Base-by-base conservation (phyloP, 2,113 vertebrate genomes). In the Ictidomys tridecemlineatus region DNA sequence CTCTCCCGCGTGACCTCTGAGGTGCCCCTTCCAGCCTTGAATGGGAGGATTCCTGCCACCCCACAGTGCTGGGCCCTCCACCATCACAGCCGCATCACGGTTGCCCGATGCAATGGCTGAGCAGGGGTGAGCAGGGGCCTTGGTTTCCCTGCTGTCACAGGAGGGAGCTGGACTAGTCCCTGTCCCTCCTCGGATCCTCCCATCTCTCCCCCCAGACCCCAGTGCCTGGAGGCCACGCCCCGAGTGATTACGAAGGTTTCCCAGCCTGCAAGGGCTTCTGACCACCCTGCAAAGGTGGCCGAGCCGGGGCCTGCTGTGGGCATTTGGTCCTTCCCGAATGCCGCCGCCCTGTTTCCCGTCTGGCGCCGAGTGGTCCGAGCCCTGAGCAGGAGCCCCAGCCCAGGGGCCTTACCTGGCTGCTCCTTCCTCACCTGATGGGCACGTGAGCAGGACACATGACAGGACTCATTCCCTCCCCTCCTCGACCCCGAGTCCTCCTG, bases 261-360 rank as follows among this genome's bases (percentile, higher is more conserved):
- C 32, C 34, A 37, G 58, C 56, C 7, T 2, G 24, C 12, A 24
- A 32, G 69, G 20, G 1, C 6, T 9, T 12, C 5, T 11, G 3
- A 4, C 16, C 0, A 1, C 30, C 18, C 22, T 37, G 39, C 39
- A 58, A 24, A 83, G 69, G 20, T 2, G 18, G 30, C n/a, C n/a
- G n/a, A n/a, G n/a, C n/a, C n/a, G n/a, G n/a, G n/a, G n/a, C 10
- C 2, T 2, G 48, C 24, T 32, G 20, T 8, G 14, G 24, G 3
- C 4, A 0, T 18, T 39, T 20, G 42, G 2, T 53, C 34, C n/a
- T n/a, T n/a, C n/a, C n/a, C 28, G 26, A 9, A 0, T 1, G 8
- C 53, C 45, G 28, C 37, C 4, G 1, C 1, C 30, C 34, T 80
- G 0, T 3, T 32, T 45, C 58, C 77, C 37, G 6, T 30, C 65